These are phyloP conservation scores for Trinectes maculatus DNA, from an alignment of 2,113 vertebrate genomes.

Conservation along the genomic window DNA sequence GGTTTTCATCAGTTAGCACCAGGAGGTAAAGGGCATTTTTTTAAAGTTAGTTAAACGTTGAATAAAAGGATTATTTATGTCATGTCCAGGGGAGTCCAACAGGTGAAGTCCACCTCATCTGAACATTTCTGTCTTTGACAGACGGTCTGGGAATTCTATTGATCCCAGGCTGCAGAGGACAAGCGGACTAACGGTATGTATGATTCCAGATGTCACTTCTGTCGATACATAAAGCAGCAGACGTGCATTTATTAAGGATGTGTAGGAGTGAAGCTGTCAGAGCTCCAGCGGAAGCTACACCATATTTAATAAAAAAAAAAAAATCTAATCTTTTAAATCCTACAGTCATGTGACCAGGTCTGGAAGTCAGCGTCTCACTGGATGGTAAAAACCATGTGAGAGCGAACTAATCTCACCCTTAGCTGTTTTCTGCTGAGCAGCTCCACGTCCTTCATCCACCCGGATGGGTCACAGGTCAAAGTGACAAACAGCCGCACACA, in stretches of 20 bases:
- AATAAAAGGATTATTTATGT: too few relatives aligned
- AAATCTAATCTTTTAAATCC: constrained; percentile 34
- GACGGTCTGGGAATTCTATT: constrained; percentile 24
- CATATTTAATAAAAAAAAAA: constrained; percentile 11
- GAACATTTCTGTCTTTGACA: constrained; percentile 14
- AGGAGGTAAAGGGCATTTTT: too few relatives aligned
- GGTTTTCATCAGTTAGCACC: too few relatives aligned
- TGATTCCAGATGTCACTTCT: neutral
- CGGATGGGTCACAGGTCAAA: neutral
- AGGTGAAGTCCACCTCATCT: constrained; percentile 2
- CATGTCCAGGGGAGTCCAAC: too few relatives aligned
- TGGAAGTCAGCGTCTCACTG: too few relatives aligned
- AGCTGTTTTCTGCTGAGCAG: neutral
- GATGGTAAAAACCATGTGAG: too few relatives aligned
- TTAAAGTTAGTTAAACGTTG: too few relatives aligned
- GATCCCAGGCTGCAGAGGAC: constrained; percentile 31
- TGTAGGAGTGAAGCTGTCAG: neutral
- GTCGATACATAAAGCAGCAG: neutral
- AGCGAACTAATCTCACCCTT: too few relatives aligned
- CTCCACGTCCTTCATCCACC: neutral
- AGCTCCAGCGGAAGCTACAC: constrained; percentile 17
- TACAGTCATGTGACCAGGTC: neutral
- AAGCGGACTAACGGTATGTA: constrained; percentile 16
- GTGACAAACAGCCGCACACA: neutral
- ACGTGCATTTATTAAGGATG: neutral